A percentile compares a stretch with the other conserved stretches of the same genome.
Conservation (phyloP, 2,888 invertebrate genomes). For the Oligia strigilis region DNA sequence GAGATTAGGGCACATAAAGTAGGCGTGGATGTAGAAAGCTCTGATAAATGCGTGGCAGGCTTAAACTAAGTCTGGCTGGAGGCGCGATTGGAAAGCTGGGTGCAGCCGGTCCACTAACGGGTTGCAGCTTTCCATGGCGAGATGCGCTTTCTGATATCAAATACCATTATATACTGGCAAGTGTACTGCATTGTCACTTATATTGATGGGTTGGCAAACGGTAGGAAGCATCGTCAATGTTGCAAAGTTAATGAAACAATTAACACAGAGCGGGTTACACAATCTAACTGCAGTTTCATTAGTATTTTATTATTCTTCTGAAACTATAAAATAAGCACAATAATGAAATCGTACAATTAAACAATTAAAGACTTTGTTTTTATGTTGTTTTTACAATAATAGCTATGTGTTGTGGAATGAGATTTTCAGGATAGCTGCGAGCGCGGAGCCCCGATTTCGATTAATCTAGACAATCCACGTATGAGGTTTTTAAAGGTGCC, state of each 20-base stretch:
- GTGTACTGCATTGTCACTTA: conserved; percentile 72
- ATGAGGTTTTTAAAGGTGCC: neutral
- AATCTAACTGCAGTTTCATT: conserved; percentile 6
- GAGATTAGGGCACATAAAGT: conserved; percentile 62
- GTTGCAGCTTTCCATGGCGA: conserved; percentile 83
- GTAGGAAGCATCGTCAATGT: neutral
- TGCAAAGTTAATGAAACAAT: conserved; percentile 13
- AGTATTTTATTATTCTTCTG: neutral
- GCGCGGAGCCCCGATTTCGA: neutral
- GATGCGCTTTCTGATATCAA: conserved; percentile 86
- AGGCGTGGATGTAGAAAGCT: conserved; percentile 79
- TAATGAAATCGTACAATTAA: neutral
- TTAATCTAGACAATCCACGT: neutral
- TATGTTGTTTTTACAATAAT: conserved; percentile 2
- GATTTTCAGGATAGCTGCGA: neutral
- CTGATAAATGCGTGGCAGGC: conserved; percentile 76
- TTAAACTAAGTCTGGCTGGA: conserved; percentile 72
- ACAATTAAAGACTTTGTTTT: neutral
- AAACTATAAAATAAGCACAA: conserved; percentile 4
- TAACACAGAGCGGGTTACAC: conserved; percentile 7
- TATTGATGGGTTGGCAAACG: conserved; percentile 29
- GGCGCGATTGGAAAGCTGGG: conserved; percentile 86
- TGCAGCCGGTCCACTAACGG: conserved; percentile 81
- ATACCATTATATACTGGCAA: conserved; percentile 69
- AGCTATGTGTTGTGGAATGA: neutral